A percentile compares a stretch with the other conserved stretches of the same genome.
Conservation (phyloP, 2,797 vertebrate genomes). For the Brotula barbata region DNA sequence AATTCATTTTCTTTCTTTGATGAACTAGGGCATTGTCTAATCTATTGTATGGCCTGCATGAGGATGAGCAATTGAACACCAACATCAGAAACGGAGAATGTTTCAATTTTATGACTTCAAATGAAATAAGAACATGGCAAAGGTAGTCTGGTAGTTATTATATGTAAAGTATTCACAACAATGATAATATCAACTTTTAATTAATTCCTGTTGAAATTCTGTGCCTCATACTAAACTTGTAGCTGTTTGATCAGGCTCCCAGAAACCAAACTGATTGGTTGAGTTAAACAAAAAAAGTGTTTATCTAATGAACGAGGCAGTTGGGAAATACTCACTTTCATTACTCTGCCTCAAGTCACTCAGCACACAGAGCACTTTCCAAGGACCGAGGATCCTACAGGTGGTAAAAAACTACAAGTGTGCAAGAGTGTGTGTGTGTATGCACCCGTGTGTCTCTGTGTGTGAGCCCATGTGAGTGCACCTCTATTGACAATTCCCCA, state of each 20-base stretch:
- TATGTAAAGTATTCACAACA: background rate
- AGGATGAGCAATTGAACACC: no score
- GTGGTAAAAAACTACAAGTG: conserved; percentile 49
- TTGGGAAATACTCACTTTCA: conserved; percentile 63
- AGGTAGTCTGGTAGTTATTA: no score
- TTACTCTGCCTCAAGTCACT: conserved; percentile 58
- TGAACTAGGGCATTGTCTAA: conserved; percentile 7
- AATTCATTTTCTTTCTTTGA: conserved; percentile 1
- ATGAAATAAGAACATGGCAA: no score
- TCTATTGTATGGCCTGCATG: conserved; percentile 13
- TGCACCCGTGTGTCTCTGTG: conserved; percentile 21
- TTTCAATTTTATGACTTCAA: no score
- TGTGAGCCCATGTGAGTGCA: conserved; percentile 18
- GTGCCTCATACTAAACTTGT: background rate
- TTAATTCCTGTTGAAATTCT: conserved; percentile 2
- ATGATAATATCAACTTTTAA: conserved; percentile 6
- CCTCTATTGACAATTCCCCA: conserved; percentile 53
- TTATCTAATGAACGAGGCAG: conserved; percentile 51
- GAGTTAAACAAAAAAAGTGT: conserved; percentile 24
- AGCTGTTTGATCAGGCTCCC: conserved; percentile 50
- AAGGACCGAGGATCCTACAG: conserved; percentile 46
- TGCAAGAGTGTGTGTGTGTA: conserved; percentile 40
- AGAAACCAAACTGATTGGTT: conserved; percentile 51
- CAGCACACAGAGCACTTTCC: conserved; percentile 61
- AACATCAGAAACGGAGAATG: no score